Evolutionary conservation across 2,113 vertebrate species (phyloP).

Genomic region (Alligator sinensis): DNA sequence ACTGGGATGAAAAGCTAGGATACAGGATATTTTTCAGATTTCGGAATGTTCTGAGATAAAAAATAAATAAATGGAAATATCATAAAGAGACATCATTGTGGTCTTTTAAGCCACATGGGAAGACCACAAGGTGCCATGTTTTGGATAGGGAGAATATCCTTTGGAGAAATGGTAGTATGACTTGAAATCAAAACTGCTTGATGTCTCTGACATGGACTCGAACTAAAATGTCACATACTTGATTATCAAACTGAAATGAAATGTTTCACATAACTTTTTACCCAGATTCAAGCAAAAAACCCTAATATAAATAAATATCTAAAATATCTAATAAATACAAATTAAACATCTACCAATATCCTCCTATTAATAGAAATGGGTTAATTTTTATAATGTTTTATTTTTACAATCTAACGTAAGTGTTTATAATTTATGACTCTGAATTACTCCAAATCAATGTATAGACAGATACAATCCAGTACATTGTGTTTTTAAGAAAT

Average conservation of each 20-base stretch:
- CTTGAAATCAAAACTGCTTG: too few relatives aligned
- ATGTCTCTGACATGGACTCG: neutral
- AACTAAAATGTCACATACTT: neutral
- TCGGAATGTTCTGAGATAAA: neutral
- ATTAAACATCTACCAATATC: neutral
- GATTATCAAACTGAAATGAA: neutral
- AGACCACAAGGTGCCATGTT: neutral
- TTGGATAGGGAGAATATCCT: too few relatives aligned
- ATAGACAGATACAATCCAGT: neutral
- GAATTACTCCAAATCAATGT: neutral
- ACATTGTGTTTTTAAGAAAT: neutral
- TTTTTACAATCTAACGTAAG: too few relatives aligned
- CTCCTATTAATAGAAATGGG: neutral
- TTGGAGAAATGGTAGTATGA: too few relatives aligned
- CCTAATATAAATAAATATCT: too few relatives aligned
- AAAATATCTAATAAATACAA: too few relatives aligned
- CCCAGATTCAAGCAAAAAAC: too few relatives aligned
- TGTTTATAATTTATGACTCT: too few relatives aligned
- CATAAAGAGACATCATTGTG: neutral
- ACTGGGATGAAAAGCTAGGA: neutral
- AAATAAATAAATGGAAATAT: neutral
- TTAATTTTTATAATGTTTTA: neutral
- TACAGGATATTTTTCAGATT: neutral
- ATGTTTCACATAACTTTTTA: too few relatives aligned
- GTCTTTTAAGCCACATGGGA: neutral